Conservation (phyloP, 2,113 vertebrate species). For the Ceyx melanurus region DNA sequence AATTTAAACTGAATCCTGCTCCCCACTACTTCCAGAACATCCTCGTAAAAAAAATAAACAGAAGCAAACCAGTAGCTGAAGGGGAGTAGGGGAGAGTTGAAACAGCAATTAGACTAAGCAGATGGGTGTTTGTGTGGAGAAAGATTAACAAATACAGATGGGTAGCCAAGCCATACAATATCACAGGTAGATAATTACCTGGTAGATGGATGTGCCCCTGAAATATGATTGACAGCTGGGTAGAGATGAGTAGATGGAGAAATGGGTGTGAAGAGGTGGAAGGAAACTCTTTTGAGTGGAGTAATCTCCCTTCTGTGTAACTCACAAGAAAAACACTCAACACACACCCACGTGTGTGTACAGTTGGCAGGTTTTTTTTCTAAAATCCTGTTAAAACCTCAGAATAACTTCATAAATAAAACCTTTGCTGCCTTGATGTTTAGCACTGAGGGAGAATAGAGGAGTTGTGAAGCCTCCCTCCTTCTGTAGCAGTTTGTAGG, state of each 20-base stretch:
- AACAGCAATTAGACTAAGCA: not conserved
- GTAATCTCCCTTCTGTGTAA: not conserved
- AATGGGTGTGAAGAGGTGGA: not conserved
- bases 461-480: not conserved
- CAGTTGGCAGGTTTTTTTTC: constrained; percentile 49
- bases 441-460: not conserved
- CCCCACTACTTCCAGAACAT: no score
- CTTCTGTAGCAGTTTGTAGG: not conserved
- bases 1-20: no score
- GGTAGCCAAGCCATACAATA: not conserved
- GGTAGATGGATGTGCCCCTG: not conserved
- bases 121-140: not conserved
- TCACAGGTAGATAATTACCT: not conserved
- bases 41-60: not conserved
- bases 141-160: not conserved
- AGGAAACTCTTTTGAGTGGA: not conserved
- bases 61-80: not conserved
- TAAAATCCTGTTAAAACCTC: constrained; percentile 56
- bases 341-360: constrained; percentile 24
- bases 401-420: constrained; percentile 63
- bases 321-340: constrained; percentile 44
- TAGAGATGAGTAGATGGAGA: not conserved
- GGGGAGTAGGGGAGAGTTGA: not conserved
- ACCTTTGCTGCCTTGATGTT: constrained; percentile 38
- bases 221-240: not conserved